Base-by-base conservation (phyloP, 2,797 vertebrate species). In the Staurois parvus region DNA sequence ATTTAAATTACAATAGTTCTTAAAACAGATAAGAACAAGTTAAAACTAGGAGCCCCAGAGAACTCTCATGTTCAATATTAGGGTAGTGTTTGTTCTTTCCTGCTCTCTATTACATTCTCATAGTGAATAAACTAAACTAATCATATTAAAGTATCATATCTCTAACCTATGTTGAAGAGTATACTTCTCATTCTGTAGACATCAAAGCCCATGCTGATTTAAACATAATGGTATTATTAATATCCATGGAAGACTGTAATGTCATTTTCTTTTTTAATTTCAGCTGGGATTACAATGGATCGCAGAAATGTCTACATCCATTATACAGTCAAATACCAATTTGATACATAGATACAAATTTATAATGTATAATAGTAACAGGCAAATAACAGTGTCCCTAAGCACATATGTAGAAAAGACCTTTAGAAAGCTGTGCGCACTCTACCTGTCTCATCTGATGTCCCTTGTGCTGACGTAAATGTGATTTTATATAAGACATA, bases 221-320 rank as follows among this genome's bases (percentile, higher is more conserved):
- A 66, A 68, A 48, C 29, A 48, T 40, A 73, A 64, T 40, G 70
- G 32, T 21, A 59, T 73, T 73, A 66, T 73, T 73, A 73, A 40
- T 74, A 28, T 34, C 80, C 21, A 59, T 59, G 34, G 70, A 82
- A 82, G n/a, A 64, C 32, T 66, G 62, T 74, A 74, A 82, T 82
- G 56, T 64, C n/a, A 64, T 78, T 78, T 34, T 42, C 59, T 21
- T 52, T 15, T 78, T 78, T 78, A 19, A 67, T 66, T 59, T 80
- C 67, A 42, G 19, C 32, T 72, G 42, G 67, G 78, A 12, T 10
- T 32, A 48, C 17, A 12, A 28, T 56, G 26, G 32, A 62, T 81
- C n/a, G 37, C 12, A 29, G 37, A 21, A 81, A 72, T 40, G 79
- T 72, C 68, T 59, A 72, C 21, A 81, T 81, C 15, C 28, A 72